These are phyloP conservation scores for Drosophila subsilvestris DNA, from an alignment of 2,888 invertebrate species.

Conservation along the genomic window DNA sequence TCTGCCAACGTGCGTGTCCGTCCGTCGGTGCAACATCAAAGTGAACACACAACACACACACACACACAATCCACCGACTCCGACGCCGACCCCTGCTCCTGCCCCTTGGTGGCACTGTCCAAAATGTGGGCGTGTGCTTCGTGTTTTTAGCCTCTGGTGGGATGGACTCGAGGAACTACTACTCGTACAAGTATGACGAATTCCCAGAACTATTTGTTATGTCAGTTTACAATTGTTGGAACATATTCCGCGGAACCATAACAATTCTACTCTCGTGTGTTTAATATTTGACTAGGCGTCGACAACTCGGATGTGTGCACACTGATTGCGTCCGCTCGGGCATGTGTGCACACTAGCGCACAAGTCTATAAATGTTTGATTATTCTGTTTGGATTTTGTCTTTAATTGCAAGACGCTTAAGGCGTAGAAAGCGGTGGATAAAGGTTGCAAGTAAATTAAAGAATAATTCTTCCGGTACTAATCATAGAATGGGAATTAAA, in stretches of 20 bases:
- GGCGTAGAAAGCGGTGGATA: not conserved
- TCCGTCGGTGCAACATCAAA: slow-evolving; percentile 66
- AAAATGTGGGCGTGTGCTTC: slow-evolving; percentile 26
- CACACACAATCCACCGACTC: not conserved
- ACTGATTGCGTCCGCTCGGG: not conserved
- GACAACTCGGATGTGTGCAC: slow-evolving; percentile 35
- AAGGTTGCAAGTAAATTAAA: not conserved
- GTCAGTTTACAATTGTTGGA: slow-evolving; percentile 53
- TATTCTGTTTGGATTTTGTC: not conserved
- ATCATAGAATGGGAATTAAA: not conserved
- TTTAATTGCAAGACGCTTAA: not conserved
- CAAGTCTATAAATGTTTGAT: too few species aligned
- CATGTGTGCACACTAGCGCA: too few species aligned
- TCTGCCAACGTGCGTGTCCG: slow-evolving; percentile 53
- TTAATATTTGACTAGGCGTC: slow-evolving; percentile 36
- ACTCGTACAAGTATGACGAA: slow-evolving; percentile 48
- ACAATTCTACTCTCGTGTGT: not conserved
- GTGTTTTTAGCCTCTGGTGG: slow-evolving; percentile 16
- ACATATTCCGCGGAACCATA: slow-evolving; percentile 42
- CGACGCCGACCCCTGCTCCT: not conserved
- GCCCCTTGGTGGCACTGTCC: not conserved
- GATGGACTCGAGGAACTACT: slow-evolving; percentile 17
- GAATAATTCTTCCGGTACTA: too few species aligned
- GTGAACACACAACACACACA: slow-evolving; percentile 8
- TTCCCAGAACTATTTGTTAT: slow-evolving; percentile 51